Evolutionary conservation across 2,113 vertebrate genomes (phyloP), one percentile per base, ranked within the genome.

Genomic region (Petrocephalus zakoni): DNA sequence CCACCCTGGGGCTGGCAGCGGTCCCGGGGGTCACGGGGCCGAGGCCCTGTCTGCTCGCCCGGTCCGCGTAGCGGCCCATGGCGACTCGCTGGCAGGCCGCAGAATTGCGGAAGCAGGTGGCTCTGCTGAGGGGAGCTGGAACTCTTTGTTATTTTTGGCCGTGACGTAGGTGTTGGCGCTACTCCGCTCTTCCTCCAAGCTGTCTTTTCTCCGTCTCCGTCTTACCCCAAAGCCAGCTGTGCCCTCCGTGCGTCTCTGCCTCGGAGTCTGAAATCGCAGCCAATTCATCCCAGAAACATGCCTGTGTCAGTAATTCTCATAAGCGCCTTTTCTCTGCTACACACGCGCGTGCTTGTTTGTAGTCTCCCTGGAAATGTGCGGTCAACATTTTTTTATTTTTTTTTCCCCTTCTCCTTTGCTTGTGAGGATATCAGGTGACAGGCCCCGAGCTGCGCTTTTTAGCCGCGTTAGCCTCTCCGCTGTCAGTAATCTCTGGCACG

Each of bases 21-120:
- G n/a, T n/a, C 15, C 11, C 2, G 29, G 29, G 4, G 68, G 13
- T 37, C 15, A 17, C 1, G 42, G 42, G 42, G 9, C 61, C n/a
- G 9, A 25, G 61, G 61, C 3, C 61, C 61, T 25, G 61, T 64
- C 10, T 1, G 68, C 29, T 75, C 15, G 81, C 61, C 89, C 49
- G 42, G 87, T 89, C 87, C 87, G 4, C 89, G 81, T 22, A 29
- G 55, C 83, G 85, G 46, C 49, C 83, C 9, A 4, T 22, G 53
- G 10, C 88, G 88, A 90, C 87, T 49, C 51, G 6, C 51, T 13
- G 91, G 91, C 91, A 91, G 87, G 87, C 56, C 61, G 61, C 83
- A 90, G 91, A 91, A 88, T 90, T 91, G 89, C 58, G 49, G 87
- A 91, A 90, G 89, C 64, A 82, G 90, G 90, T 89, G 90, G 58